Percentiles rank a stretch among this genome's conserved stretches.
Evolutionary conservation across 2,888 invertebrate genomes (phyloP).

Genomic region (Linnaemya vulpina): DNA sequence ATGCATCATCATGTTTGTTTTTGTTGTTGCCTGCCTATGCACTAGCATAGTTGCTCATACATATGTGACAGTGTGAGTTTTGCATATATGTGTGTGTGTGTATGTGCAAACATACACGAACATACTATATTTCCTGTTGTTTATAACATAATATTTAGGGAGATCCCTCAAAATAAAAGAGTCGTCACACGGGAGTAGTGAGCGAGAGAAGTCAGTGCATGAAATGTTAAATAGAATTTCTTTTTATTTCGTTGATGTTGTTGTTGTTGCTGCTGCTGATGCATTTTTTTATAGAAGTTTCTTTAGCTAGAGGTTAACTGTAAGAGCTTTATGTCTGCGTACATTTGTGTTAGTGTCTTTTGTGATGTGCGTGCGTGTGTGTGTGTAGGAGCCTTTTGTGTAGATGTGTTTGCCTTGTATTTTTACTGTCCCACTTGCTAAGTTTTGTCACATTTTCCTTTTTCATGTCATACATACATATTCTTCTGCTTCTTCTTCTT

Average conservation of each 20-base stretch:
- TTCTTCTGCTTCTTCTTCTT: too few relatives aligned
- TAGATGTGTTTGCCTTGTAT: constrained; percentile 13
- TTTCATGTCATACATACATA: neutral
- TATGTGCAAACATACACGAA: constrained; percentile 20
- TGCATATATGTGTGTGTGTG: constrained; percentile 13
- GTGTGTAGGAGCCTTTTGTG: constrained; percentile 37
- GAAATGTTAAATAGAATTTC: constrained; percentile 66
- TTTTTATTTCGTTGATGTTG: constrained; percentile 25
- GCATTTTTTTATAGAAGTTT: constrained; percentile 46
- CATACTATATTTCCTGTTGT: constrained; percentile 51
- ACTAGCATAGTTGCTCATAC: neutral
- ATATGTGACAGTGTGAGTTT: neutral
- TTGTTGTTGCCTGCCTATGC: constrained; percentile 22
- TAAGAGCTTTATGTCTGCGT: constrained; percentile 70
- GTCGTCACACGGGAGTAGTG: neutral
- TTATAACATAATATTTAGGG: constrained; percentile 45
- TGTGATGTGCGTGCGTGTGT: neutral
- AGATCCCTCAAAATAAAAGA: constrained; percentile 27
- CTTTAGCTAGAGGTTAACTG: constrained; percentile 71
- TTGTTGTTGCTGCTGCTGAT: constrained; percentile 2
- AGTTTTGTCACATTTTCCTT: constrained; percentile 53
- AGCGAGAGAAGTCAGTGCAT: constrained; percentile 26
- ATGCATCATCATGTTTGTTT: constrained; percentile 21
- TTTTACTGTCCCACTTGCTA: constrained; percentile 68
- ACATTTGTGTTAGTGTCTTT: constrained; percentile 17